Conservation (phyloP, 2,888 invertebrate species). For the Syrphus vitripennis region DNA sequence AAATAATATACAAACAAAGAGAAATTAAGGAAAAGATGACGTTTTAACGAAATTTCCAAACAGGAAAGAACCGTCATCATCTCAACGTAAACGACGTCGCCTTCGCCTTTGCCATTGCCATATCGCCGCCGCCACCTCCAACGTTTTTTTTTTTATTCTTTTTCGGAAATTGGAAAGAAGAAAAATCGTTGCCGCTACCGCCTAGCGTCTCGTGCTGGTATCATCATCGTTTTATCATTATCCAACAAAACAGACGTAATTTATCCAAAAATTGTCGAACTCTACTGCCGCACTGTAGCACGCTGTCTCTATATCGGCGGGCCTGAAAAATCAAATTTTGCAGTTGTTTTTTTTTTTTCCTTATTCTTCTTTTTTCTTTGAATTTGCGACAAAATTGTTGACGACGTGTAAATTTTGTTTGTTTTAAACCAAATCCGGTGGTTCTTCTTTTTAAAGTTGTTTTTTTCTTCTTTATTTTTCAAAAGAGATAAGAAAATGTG, state of each 20-base stretch:
- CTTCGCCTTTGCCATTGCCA: background rate
- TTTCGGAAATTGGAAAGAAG: background rate
- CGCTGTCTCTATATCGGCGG: background rate
- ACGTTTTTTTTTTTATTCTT: too few species aligned
- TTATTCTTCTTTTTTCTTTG: too few species aligned
- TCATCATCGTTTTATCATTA: slow-evolving; percentile 20
- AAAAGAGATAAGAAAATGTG: background rate
- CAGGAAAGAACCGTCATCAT: slow-evolving; percentile 49
- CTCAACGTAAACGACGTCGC: background rate
- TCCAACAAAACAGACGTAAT: slow-evolving; percentile 23
- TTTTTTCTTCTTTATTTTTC: too few species aligned
- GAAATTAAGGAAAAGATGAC: slow-evolving; percentile 38
- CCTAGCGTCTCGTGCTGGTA: background rate
- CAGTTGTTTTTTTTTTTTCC: background rate
- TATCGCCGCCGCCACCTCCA: background rate
- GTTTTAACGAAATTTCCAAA: slow-evolving; percentile 38
- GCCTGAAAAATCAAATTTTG: background rate
- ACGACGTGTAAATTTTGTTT: background rate
- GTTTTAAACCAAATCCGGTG: background rate
- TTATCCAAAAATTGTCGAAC: slow-evolving; percentile 18
- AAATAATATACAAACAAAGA: background rate
- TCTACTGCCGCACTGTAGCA: background rate
- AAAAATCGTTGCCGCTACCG: background rate
- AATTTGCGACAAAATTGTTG: background rate
- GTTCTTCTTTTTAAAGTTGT: background rate